A percentile compares a stretch with the other conserved stretches of the same genome.
Evolutionary conservation across 2,113 vertebrate species (phyloP).

Genomic region (Cnemophilus loriae): DNA sequence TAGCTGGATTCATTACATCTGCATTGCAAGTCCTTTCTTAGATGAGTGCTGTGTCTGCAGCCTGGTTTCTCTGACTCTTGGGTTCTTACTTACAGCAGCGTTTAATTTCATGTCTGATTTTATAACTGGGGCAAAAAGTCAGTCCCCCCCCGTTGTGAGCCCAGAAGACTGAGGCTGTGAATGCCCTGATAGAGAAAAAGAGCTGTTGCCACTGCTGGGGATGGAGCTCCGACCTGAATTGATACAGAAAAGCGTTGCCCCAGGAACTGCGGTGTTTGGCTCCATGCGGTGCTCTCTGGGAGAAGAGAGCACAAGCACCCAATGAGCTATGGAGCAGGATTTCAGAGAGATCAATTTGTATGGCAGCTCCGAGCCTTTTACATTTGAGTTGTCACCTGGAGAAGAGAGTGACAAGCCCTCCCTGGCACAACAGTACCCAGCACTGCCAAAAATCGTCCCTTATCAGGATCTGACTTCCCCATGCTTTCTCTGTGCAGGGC

Average conservation of each 20-base stretch:
- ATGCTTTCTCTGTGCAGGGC: not conserved
- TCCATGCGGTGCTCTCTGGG: accelerated
- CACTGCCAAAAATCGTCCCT: not conserved
- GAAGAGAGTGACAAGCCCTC: not conserved
- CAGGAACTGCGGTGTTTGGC: not conserved
- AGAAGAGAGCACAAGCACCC: not conserved
- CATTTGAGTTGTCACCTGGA: not conserved
- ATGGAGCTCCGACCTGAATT: not conserved
- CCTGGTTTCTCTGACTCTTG: not conserved
- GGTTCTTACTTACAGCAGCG: not conserved
- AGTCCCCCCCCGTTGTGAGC: not conserved
- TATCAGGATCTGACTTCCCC: constrained; percentile 14
- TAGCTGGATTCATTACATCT: not conserved
- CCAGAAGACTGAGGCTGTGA: not conserved
- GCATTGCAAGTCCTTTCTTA: not conserved
- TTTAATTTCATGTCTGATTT: not conserved
- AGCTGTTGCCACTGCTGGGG: not conserved
- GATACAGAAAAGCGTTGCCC: accelerated
- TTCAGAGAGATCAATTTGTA: not conserved
- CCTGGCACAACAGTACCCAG: not conserved
- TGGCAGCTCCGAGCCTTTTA: not conserved
- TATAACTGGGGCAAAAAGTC: not conserved
- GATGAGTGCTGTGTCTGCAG: not conserved
- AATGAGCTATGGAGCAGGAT: not conserved
- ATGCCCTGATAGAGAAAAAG: not conserved